Evolutionary conservation across 2,797 vertebrate genomes (phyloP), one percentile per base, ranked within the genome.

Genomic region (Siniperca scherzeri): DNA sequence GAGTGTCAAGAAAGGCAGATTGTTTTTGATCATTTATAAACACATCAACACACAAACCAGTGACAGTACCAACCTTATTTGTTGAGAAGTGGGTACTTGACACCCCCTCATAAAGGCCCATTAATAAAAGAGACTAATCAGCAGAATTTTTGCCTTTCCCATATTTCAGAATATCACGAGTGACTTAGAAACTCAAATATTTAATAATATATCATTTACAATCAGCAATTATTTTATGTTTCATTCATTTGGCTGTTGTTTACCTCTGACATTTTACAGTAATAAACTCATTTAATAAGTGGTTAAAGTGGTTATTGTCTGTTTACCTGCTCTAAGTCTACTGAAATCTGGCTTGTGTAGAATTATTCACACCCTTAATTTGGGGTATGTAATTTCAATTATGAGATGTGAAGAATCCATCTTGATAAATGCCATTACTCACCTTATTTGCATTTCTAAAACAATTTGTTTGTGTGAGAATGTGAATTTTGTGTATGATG

Each of bases 401-500:
- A 66, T 72, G 25, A 59, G 61, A 82, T 68, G 21, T 57, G 30
- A 78, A 69, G 46, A 53, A 84, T 78, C 38, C 61, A 62, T 87
- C 71, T 80, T 60, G 17, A 69, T 80, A 56, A 86, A 80, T 70
- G 42, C 70, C 57, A 52, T 56, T 40, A 33, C 55, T 82, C 50
- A 44, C 48, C 50, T 50, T 74, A 62, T 74, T 65, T 74, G 25
- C 42, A 9, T 57, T 72, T 67, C 22, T 44, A 73, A 66, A 70
- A 30, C 46, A 44, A 57, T 78, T 7, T 72, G 42, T 70, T n/a
- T 42, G 10, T 46, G 66, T 16, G 14, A 30, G 30, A 30, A 30
- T 50, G 56, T 8, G 53, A 12, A 42, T 10, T 22, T 19, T 6
- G 4, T 59, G 44, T 33, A 46, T 46, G 19, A 72, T 48, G 40